These are phyloP conservation scores for Brenthis hecate DNA, from an alignment of 2,888 invertebrate species.

Conservation along the genomic window DNA sequence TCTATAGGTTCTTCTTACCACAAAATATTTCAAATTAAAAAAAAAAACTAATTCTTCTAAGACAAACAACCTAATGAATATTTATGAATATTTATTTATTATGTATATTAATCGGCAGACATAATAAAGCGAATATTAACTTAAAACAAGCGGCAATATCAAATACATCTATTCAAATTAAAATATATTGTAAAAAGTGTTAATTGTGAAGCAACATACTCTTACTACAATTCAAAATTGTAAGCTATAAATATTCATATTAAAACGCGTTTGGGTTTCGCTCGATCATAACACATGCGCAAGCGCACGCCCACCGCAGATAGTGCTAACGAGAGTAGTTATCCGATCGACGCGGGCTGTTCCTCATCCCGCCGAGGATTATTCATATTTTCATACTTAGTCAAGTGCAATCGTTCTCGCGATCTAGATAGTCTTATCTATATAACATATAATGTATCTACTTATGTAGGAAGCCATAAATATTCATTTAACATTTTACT, in stretches of 20 bases:
- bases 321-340: slow-evolving; percentile 63
- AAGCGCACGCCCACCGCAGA: slow-evolving; percentile 53
- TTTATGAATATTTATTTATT: not conserved
- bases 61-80: no score
- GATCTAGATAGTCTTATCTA: slow-evolving; percentile 27
- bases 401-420: slow-evolving; percentile 23
- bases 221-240: slow-evolving; percentile 8
- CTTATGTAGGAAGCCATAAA: not conserved
- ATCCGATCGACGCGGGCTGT: slow-evolving; percentile 48
- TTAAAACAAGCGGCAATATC: not conserved
- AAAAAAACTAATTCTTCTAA: no score
- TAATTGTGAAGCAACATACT: slow-evolving; percentile 10
- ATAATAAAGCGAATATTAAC: not conserved
- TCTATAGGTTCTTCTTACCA: no score
- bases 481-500: not conserved
- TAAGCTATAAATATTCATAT: slow-evolving; percentile 22
- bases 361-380: slow-evolving; percentile 37
- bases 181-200: slow-evolving; percentile 16
- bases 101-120: not conserved
- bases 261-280: slow-evolving; percentile 22
- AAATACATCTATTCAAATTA: not conserved
- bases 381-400: slow-evolving; percentile 49
- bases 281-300: slow-evolving; percentile 35
- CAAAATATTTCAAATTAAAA: no score
- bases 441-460: slow-evolving; percentile 3